A percentile compares a stretch with the other conserved stretches of the same genome.
phyloP scores from a whole-genome alignment of 2,888 invertebrate genomes.

The Stratiomys singularior region DNA sequence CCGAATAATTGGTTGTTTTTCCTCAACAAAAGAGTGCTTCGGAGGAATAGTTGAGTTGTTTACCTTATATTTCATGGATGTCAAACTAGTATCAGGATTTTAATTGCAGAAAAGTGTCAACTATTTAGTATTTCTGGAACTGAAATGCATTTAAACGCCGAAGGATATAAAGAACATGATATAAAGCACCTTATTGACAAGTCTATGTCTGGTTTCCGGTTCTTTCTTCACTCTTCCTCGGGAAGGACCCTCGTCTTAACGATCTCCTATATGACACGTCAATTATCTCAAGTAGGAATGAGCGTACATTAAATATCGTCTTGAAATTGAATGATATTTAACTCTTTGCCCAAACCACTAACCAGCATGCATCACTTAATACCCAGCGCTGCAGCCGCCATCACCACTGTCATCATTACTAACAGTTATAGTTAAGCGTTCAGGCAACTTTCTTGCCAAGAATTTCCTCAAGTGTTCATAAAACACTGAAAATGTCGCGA shows the following conservation, averaged over 20 bases:
- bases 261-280: too few relatives aligned
- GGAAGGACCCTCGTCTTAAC: too few relatives aligned
- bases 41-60: too few relatives aligned
- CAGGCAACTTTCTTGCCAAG: conserved; percentile 36
- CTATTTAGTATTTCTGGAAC: background rate
- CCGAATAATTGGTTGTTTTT: too few relatives aligned
- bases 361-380: background rate
- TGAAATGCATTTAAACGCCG: background rate
- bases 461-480: conserved; percentile 44
- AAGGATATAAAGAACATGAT: too few relatives aligned
- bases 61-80: too few relatives aligned
- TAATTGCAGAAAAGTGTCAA: too few relatives aligned
- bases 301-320: conserved; percentile 27
- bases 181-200: too few relatives aligned
- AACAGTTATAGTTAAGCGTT: background rate
- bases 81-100: too few relatives aligned
- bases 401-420: background rate
- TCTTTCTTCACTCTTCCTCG: too few relatives aligned
- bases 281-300: conserved; percentile 8
- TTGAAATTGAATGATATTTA: conserved; percentile 36
- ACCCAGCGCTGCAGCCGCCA: background rate
- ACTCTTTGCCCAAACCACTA: conserved; percentile 27
- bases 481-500: conserved; percentile 46
- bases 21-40: too few relatives aligned
- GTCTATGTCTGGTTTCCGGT: too few relatives aligned